Evolutionary conservation across 2,888 invertebrate species (phyloP), one percentile per base, ranked within the genome.

Genomic region (Encarsia formosa): DNA sequence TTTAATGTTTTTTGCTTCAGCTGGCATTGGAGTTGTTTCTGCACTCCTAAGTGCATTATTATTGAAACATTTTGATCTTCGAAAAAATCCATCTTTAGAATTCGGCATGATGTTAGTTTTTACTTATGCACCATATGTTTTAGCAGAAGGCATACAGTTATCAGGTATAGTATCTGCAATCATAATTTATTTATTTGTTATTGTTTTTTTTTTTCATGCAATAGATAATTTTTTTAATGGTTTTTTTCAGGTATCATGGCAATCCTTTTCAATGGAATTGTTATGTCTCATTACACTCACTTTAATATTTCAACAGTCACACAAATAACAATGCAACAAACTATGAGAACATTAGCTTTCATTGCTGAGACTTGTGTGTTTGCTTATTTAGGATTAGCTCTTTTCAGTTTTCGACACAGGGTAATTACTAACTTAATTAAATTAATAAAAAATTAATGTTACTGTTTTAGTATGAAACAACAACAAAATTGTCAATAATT

Each of bases 281-380:
- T 97, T 1, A 99, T 99, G 99, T 97, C 97, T 0, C 99, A 99
- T 75, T 99, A 99, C 74, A 98, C 98, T 13, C 99, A 99, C 79
- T 93, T 92, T 69, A 99, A 99, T 75, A 78, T 99, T 37, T 97
- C 97, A 1, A 97, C 98, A 1, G 90, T 99, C 18, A 97, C 98
- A 0, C 99, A 99, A 78, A 96, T 99, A 45, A 98, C 98, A 4
- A 97, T 99, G 89, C 97, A 98, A 73, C 97, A 98, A 76, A 98
- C 97, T 1, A 92, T 99, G 85, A 81, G 96, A 66, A 98, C 98
- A 0, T 78, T 99, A 53, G 91, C 99, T 2, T 98, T 99, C 69
- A 95, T 98, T 59, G 97, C 91, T 62, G 98, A 99, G 77, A 98
- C 98, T 1, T 96, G 96, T 74, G 97, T 99, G 1, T 99, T 99